Percentiles rank a stretch among this genome's conserved stretches.
Conservation (phyloP, 2,797 vertebrate species). For the Coregonus suidteri region DNA sequence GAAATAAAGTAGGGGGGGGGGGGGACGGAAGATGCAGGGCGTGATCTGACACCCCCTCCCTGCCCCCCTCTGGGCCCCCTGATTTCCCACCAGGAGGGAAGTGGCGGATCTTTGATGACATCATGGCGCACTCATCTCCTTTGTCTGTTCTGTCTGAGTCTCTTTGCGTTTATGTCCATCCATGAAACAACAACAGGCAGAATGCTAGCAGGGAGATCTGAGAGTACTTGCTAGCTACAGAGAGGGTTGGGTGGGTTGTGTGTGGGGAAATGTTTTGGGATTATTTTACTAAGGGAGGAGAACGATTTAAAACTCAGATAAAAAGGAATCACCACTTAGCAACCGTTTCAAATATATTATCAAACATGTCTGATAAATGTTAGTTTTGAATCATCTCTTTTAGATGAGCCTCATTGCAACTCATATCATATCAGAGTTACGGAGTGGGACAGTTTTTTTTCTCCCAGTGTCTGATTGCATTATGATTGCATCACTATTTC, state of each 20-base stretch:
- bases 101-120: neutral
- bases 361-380: neutral
- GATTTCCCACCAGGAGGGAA: neutral
- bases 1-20: conserved; percentile 22
- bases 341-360: no score
- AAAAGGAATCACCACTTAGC: no score
- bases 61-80: neutral
- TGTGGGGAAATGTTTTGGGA: neutral
- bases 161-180: neutral
- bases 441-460: no score
- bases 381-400: neutral
- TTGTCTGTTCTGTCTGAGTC: neutral
- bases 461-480: neutral
- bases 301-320: no score
- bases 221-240: neutral
- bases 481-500: neutral
- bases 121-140: neutral
- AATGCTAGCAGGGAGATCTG: neutral
- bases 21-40: conserved; percentile 48
- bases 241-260: neutral
- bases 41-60: conserved; percentile 22
- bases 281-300: no score
- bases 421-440: no score
- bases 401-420: neutral
- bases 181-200: neutral